Percentiles rank a stretch among this genome's conserved stretches.
These are phyloP conservation scores for Hemibagrus wyckioides DNA, from an alignment of 2,113 vertebrate genomes.

Conservation along the genomic window DNA sequence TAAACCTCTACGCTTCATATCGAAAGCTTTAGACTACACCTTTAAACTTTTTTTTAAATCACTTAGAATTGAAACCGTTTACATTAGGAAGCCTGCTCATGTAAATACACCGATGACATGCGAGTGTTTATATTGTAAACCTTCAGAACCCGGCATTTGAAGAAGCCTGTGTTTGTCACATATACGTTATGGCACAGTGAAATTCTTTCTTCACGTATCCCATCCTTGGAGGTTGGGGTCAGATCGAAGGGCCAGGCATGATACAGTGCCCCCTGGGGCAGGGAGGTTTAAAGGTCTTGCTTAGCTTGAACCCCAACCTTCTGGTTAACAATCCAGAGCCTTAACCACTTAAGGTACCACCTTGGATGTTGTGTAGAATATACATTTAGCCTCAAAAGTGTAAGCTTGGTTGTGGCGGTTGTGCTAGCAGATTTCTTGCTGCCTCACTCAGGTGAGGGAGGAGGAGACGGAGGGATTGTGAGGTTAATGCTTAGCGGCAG, in stretches of 20 bases:
- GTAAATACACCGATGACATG: not conserved
- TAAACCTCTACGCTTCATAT: not conserved
- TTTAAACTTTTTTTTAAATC: not conserved
- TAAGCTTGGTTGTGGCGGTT: not conserved
- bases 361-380: not conserved
- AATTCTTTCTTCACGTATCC: too few relatives aligned
- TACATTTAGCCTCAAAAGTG: not conserved
- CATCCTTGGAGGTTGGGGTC: too few relatives aligned
- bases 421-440: too few relatives aligned
- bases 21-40: not conserved
- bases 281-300: too few relatives aligned
- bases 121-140: not conserved
- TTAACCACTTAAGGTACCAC: too few relatives aligned
- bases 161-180: too few relatives aligned
- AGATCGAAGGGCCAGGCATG: too few relatives aligned
- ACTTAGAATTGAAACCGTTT: not conserved
- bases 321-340: too few relatives aligned
- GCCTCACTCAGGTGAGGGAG: not conserved
- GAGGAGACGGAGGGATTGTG: not conserved
- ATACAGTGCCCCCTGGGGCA: too few relatives aligned
- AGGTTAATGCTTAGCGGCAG: constrained; percentile 8
- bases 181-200: too few relatives aligned
- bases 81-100: not conserved
- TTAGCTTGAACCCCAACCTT: too few relatives aligned
- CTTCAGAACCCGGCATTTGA: not conserved